A percentile compares a stretch with the other conserved stretches of the same genome.
phyloP scores from a whole-genome alignment of 2,113 vertebrate genomes.

The Mola mola region DNA sequence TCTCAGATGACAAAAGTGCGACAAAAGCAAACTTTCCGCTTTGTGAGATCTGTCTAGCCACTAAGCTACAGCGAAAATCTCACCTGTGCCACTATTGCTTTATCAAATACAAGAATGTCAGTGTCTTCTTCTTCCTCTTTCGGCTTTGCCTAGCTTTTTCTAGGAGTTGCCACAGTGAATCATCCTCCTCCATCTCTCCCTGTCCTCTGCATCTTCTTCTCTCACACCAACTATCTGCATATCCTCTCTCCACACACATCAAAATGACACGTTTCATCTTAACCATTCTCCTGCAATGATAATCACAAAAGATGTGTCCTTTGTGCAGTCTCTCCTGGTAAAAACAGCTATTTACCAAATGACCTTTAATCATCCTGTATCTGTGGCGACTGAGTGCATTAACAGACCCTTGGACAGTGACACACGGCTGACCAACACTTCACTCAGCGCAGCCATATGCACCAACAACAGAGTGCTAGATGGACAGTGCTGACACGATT shows the following conservation, averaged over 20 bases:
- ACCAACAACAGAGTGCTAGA: not conserved
- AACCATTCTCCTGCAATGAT: too few species aligned
- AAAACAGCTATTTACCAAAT: slow-evolving; percentile 58
- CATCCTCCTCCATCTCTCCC: too few species aligned
- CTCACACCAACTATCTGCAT: too few species aligned
- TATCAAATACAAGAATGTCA: too few species aligned
- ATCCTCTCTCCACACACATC: too few species aligned
- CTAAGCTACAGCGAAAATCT: too few species aligned
- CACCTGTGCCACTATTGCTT: too few species aligned
- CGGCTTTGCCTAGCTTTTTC: too few species aligned
- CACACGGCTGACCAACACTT: slow-evolving; percentile 30
- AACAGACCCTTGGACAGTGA: slow-evolving; percentile 40
- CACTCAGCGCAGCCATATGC: slow-evolving; percentile 14
- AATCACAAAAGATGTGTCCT: slow-evolving; percentile 11
- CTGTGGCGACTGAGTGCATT: slow-evolving; percentile 62
- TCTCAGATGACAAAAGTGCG: slow-evolving; percentile 17
- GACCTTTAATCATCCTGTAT: slow-evolving; percentile 64
- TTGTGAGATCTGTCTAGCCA: not conserved
- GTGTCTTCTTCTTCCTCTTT: too few species aligned
- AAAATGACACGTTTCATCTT: too few species aligned
- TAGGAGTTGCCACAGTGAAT: too few species aligned
- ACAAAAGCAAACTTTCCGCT: not conserved
- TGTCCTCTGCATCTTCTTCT: too few species aligned
- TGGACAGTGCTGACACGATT: not conserved
- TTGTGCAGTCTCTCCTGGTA: slow-evolving; percentile 27